A percentile compares a stretch with the other conserved stretches of the same genome.
Evolutionary conservation across 2,113 vertebrate genomes (phyloP).

Genomic region (human): DNA sequence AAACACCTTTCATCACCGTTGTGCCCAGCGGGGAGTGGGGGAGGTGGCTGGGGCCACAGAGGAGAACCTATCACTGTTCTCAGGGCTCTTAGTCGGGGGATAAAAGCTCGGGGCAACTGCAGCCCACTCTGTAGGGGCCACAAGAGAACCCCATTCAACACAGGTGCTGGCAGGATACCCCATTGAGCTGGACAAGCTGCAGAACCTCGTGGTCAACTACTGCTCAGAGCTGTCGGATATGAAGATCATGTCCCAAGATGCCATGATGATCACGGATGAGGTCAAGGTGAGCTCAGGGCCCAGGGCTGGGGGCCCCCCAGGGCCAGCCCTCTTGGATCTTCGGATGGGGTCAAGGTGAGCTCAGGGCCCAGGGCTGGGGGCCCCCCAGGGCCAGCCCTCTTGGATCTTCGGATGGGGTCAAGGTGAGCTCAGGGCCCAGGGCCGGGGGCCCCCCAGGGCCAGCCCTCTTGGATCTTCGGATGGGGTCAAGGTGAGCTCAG

Average conservation of each 20-base stretch:
- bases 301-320: background rate
- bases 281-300: conserved; percentile 71
- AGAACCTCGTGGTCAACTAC: conserved; percentile 40
- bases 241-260: conserved; percentile 46
- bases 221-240: conserved; percentile 65
- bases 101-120: background rate
- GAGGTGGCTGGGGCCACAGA: background rate
- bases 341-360: conserved; percentile 75
- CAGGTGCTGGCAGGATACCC: conserved; percentile 69
- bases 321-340: background rate
- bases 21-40: background rate
- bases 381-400: background rate
- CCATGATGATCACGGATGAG: conserved; percentile 66
- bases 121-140: background rate
- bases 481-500: conserved; percentile 71
- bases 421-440: too few species aligned
- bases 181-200: conserved; percentile 64
- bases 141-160: background rate
- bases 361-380: too few species aligned
- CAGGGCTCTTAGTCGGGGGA: too few species aligned
- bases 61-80: background rate
- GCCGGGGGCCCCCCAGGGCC: too few species aligned
- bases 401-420: fast-evolving
- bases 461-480: too few species aligned
- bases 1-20: background rate